These are phyloP conservation scores for Limonius californicus DNA, from an alignment of 1,140 invertebrate genomes.

Conservation along the genomic window DNA sequence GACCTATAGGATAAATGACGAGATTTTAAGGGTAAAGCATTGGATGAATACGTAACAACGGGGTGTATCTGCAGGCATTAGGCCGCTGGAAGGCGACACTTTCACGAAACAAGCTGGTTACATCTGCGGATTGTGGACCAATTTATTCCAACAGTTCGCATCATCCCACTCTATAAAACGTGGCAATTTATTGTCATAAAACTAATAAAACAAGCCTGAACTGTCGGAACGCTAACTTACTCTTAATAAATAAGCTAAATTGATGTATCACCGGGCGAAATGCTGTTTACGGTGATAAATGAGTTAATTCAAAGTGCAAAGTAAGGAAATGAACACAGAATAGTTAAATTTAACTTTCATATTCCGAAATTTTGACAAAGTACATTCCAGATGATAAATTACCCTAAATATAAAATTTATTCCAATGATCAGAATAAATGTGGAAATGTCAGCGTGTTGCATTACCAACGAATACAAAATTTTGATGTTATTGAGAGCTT, in stretches of 20 bases:
- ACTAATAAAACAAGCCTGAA: no score
- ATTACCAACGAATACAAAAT: no score
- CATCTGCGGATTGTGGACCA: background rate
- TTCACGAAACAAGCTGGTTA: background rate
- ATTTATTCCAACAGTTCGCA: background rate
- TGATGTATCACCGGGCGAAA: background rate
- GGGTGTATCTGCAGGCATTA: background rate
- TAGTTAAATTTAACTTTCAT: no score
- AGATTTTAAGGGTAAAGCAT: conserved; percentile 8
- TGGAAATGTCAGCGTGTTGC: no score
- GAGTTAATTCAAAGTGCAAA: background rate
- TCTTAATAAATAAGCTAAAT: no score
- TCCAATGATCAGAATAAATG: no score
- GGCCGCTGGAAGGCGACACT: background rate
- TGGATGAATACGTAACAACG: conserved; percentile 17
- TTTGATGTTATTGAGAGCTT: no score
- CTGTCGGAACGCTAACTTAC: no score
- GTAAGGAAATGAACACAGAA: no score
- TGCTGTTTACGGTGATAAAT: background rate
- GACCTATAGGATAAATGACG: conserved; percentile 30
- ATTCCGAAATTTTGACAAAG: no score
- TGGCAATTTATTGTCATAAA: background rate
- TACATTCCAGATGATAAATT: no score
- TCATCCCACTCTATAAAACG: background rate
- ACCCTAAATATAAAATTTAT: no score